These are phyloP conservation scores for Bactericera cockerelli DNA, from an alignment of 1,140 invertebrate genomes.

Conservation along the genomic window DNA sequence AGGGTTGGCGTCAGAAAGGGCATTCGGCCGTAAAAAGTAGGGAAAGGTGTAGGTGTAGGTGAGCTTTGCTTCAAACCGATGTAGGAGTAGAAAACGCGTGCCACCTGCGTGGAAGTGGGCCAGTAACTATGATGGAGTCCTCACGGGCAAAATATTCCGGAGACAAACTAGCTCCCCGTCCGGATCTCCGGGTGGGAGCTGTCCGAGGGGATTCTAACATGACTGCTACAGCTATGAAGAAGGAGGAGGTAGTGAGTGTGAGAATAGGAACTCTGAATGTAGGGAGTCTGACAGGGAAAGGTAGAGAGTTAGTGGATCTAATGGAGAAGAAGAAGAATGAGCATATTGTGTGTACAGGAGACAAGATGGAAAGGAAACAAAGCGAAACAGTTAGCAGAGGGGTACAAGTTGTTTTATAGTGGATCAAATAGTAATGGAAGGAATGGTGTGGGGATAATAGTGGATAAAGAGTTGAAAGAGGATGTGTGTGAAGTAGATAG, in stretches of 20 bases:
- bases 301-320: background rate
- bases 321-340: background rate
- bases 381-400: background rate
- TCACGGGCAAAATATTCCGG: too few species aligned
- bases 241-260: background rate
- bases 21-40: too few species aligned
- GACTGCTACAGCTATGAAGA: too few species aligned
- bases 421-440: background rate
- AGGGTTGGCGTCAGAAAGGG: too few species aligned
- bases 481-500: background rate
- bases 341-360: background rate
- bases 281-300: background rate
- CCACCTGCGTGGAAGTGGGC: too few species aligned
- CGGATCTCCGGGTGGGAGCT: too few species aligned
- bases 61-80: too few species aligned
- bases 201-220: too few species aligned
- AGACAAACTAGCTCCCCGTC: too few species aligned
- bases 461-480: background rate
- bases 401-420: background rate
- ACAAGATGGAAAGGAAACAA: conserved; percentile 1
- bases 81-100: too few species aligned
- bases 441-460: background rate
- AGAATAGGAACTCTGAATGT: conserved; percentile 4
- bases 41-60: too few species aligned
- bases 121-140: too few species aligned